Evolutionary conservation across 2,888 invertebrate species (phyloP).

Genomic region (Diloba caeruleocephala): DNA sequence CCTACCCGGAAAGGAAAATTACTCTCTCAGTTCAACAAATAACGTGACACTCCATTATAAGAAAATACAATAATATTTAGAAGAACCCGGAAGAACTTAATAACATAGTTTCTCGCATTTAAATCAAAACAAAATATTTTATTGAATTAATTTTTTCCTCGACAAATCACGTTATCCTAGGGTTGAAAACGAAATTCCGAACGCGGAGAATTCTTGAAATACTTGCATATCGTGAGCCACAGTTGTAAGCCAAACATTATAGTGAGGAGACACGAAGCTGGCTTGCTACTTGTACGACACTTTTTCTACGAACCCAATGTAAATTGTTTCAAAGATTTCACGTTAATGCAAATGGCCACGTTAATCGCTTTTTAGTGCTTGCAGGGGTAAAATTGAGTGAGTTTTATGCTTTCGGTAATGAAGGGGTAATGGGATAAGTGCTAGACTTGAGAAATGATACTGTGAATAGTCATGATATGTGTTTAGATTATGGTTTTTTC

Average conservation of each 20-base stretch:
- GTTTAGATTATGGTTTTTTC: conserved; percentile 7
- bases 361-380: conserved; percentile 55
- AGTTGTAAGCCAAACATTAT: conserved; percentile 77
- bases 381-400: conserved; percentile 47
- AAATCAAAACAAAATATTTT: conserved; percentile 61
- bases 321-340: conserved; percentile 63
- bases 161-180: conserved; percentile 48
- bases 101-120: conserved; percentile 16
- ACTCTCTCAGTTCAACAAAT: conserved; percentile 15
- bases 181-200: conserved; percentile 49
- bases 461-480: conserved; percentile 39
- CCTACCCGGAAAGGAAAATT: conserved; percentile 24
- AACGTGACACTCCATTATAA: conserved; percentile 32
- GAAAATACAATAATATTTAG: conserved; percentile 32
- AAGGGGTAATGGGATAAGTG: conserved; percentile 45
- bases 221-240: conserved; percentile 75
- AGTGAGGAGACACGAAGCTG: conserved; percentile 78
- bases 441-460: conserved; percentile 34
- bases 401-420: conserved; percentile 53
- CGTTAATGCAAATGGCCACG: conserved; percentile 58
- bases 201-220: conserved; percentile 68
- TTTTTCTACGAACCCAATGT: conserved; percentile 76
- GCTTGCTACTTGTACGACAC: conserved; percentile 58
- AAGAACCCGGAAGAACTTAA: conserved; percentile 29
- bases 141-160: conserved; percentile 43